Evolutionary conservation across 2,797 vertebrate species (phyloP).

Genomic region (Spea hammondii): DNA sequence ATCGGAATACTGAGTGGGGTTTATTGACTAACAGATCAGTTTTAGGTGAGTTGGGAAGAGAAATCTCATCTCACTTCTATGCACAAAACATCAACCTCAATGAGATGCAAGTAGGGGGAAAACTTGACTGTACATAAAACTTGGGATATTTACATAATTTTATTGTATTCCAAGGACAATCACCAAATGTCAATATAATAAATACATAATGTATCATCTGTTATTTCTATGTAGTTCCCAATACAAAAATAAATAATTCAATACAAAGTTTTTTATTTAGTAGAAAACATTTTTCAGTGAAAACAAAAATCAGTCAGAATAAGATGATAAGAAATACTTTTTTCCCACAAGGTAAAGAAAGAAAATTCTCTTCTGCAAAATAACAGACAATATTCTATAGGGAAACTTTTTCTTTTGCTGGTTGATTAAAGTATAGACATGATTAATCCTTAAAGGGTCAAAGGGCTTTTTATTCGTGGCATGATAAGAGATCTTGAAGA

Average conservation of each 20-base stretch:
- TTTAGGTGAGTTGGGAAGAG: too few relatives aligned
- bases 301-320: slow-evolving; percentile 15
- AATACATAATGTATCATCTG: too few relatives aligned
- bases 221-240: too few relatives aligned
- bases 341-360: neutral
- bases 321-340: slow-evolving; percentile 4
- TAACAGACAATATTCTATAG: neutral
- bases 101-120: too few relatives aligned
- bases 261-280: slow-evolving; percentile 1
- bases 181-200: too few relatives aligned
- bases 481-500: slow-evolving; percentile 2
- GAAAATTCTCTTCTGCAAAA: slow-evolving; percentile 6
- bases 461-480: slow-evolving; percentile 9
- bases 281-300: slow-evolving; percentile 1
- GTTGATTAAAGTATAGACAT: slow-evolving; percentile 28
- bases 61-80: too few relatives aligned
- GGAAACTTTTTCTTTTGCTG: slow-evolving; percentile 10
- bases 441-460: slow-evolving; percentile 19
- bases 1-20: too few relatives aligned
- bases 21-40: too few relatives aligned
- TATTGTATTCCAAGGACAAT: too few relatives aligned
- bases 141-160: too few relatives aligned
- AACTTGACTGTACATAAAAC: too few relatives aligned
- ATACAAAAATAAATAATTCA: slow-evolving; percentile 11
- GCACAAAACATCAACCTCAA: too few relatives aligned